A percentile compares a stretch with the other conserved stretches of the same genome.
phyloP scores from a whole-genome alignment of 1,140 invertebrate species.

The Pentalonia nigronervosa region DNA sequence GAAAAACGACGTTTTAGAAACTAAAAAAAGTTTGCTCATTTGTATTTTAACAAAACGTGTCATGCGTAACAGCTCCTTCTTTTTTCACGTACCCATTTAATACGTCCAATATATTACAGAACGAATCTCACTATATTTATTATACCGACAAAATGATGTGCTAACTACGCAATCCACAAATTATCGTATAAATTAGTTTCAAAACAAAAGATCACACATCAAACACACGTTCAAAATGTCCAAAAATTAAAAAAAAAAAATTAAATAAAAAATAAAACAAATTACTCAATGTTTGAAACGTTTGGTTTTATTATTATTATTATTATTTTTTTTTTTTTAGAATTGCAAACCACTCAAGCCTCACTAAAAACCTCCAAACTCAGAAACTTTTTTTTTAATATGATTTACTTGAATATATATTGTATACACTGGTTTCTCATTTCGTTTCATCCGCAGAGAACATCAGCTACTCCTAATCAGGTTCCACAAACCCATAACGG shows the following conservation, averaged over 20 bases:
- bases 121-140: conserved; percentile 7
- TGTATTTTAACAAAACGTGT: not conserved
- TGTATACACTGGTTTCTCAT: conserved; percentile 46
- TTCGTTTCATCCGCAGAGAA: conserved; percentile 54
- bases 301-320: conserved; percentile 52
- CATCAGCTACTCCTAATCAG: conserved; percentile 52
- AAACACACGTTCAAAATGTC: conserved; percentile 57
- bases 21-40: conserved; percentile 15
- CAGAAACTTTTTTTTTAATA: conserved; percentile 53
- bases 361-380: conserved; percentile 57
- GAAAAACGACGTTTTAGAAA: conserved; percentile 1
- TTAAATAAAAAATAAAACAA: conserved; percentile 37
- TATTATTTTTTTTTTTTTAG: conserved; percentile 49
- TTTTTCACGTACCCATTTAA: not conserved
- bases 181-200: conserved; percentile 56
- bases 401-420: conserved; percentile 50
- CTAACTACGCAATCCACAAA: conserved; percentile 57
- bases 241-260: conserved; percentile 36
- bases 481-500: conserved; percentile 44
- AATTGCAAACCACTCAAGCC: conserved; percentile 56
- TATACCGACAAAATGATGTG: conserved; percentile 45
- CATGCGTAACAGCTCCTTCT: not conserved
- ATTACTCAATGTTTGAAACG: conserved; percentile 36
- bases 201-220: conserved; percentile 53
- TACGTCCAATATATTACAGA: not conserved